Conservation (phyloP, 2,888 invertebrate genomes). For the Tachina lurida region DNA sequence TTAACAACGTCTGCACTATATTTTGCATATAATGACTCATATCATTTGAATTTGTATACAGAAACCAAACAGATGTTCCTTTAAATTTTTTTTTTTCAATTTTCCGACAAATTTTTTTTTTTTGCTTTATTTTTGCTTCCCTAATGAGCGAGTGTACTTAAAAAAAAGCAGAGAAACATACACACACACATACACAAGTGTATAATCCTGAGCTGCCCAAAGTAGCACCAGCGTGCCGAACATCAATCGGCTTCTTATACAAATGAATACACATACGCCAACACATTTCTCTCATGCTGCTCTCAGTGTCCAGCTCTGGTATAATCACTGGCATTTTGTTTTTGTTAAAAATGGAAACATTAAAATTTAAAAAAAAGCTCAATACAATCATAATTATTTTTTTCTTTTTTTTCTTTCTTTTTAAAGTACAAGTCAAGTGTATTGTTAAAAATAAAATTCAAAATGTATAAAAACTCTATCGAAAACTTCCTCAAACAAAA, state of each 20-base stretch:
- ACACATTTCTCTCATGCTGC: too few relatives aligned
- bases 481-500: conserved; percentile 52
- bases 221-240: too few relatives aligned
- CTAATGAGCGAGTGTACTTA: conserved; percentile 64
- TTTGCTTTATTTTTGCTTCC: conserved; percentile 15
- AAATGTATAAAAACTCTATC: conserved; percentile 23
- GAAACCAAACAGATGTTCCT: conserved; percentile 61
- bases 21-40: conserved; percentile 51
- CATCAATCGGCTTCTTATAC: too few relatives aligned
- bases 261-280: too few relatives aligned
- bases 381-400: conserved; percentile 60
- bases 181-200: background rate
- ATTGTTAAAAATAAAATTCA: conserved; percentile 37
- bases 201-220: too few relatives aligned
- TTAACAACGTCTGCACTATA: background rate
- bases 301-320: background rate
- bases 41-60: conserved; percentile 44
- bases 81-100: conserved; percentile 35
- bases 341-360: conserved; percentile 11
- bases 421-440: conserved; percentile 54
- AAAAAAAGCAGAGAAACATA: conserved; percentile 13
- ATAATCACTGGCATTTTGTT: conserved; percentile 13
- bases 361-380: conserved; percentile 47
- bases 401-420: conserved; percentile 10
- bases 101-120: conserved; percentile 50